Conservation (phyloP, 2,113 vertebrate genomes). For the Aldabrachelys gigantea region DNA sequence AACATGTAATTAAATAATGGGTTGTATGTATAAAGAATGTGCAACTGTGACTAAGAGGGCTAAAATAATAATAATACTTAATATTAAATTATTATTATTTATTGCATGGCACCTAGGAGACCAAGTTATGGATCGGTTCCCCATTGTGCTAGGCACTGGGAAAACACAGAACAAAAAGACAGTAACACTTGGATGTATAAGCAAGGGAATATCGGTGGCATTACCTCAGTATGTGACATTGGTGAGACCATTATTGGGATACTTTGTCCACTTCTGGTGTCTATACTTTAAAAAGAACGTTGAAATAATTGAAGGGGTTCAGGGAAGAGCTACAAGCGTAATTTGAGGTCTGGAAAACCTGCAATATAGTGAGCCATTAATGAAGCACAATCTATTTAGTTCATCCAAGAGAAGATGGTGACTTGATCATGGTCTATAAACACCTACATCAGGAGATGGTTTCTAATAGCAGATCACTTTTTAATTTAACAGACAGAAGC, state of each 20-base stretch:
- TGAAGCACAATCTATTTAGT: not conserved
- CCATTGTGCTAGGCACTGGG: not conserved
- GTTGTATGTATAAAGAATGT: fast-evolving
- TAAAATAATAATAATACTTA: not conserved
- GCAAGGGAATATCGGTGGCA: not conserved
- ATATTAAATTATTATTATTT: not conserved
- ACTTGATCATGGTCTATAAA: not conserved
- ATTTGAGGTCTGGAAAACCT: not conserved
- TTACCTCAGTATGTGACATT: not conserved
- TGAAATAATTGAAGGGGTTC: not conserved
- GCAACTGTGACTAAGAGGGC: not conserved
- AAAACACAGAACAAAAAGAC: not conserved
- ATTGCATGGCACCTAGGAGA: not conserved
- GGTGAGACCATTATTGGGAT: not conserved
- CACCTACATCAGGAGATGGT: too few species aligned
- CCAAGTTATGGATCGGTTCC: not conserved
- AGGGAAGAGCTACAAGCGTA: not conserved
- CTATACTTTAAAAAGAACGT: not conserved
- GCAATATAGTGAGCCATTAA: not conserved
- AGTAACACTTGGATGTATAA: not conserved
- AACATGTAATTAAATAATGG: fast-evolving
- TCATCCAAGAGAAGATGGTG: not conserved
- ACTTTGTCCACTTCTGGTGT: too few species aligned
- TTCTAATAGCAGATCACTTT: too few species aligned
- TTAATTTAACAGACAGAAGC: too few species aligned